Evolutionary conservation across 1,140 invertebrate genomes (phyloP).

Genomic region (Sesamia nonagrioides): DNA sequence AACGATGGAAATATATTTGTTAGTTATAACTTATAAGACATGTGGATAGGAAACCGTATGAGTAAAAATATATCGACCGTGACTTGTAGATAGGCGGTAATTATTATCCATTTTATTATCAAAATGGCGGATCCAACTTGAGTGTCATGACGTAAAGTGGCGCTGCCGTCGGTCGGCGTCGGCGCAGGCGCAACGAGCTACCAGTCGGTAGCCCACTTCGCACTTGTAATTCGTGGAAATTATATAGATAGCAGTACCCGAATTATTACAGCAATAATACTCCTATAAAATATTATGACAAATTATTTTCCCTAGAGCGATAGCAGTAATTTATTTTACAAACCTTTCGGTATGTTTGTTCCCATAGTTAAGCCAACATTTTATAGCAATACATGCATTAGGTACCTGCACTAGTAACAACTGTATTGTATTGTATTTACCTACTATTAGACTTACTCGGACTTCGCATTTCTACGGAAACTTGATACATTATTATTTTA

Average conservation of each 20-base stretch:
- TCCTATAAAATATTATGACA: background rate
- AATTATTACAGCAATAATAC: background rate
- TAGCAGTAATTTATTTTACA: background rate
- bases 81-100: slow-evolving; percentile 32
- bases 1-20: background rate
- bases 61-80: slow-evolving; percentile 21
- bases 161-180: slow-evolving; percentile 48
- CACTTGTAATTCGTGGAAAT: slow-evolving; percentile 60
- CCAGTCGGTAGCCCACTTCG: background rate
- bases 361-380: background rate
- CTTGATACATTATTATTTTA: too few relatives aligned
- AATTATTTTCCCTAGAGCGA: background rate
- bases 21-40: slow-evolving; percentile 1
- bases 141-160: slow-evolving; percentile 60
- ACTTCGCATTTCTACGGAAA: too few relatives aligned
- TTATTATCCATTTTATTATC: slow-evolving; percentile 65
- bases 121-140: slow-evolving; percentile 75
- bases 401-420: too few relatives aligned
- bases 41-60: slow-evolving; percentile 8
- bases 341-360: background rate
- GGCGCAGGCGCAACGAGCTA: slow-evolving; percentile 45
- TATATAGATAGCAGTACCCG: slow-evolving; percentile 52
- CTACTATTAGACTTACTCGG: too few relatives aligned
- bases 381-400: too few relatives aligned
- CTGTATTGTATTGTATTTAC: too few relatives aligned